Base-by-base conservation (phyloP, 2,888 invertebrate genomes). In the Stegophylla sp. region DNA sequence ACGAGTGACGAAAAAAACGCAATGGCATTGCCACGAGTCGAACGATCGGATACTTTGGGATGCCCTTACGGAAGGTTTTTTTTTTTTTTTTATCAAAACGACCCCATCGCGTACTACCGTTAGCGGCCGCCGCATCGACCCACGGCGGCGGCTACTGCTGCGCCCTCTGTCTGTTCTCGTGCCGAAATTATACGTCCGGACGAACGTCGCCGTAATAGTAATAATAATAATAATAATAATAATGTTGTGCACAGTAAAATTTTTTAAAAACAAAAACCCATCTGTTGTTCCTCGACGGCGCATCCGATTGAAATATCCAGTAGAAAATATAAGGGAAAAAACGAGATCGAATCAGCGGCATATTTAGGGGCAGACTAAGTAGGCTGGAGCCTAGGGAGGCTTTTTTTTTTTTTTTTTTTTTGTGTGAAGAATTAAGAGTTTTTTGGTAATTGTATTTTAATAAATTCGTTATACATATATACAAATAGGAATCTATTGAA, bases 71-170 rank as follows among this genome's bases (percentile, higher is more conserved):
- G 59, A 43, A 15, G 34, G 15, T 28, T 61, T 34, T 61, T 74
- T 74, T 74, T 67, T 66, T 66, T 43, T 66, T 59, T 41, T 53
- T 43, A 56, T 67, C 67, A 59, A 56, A 77, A 77, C 77, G 77
- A 77, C 66, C 77, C 77, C 77, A 67, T 77, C 77, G 59, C n/a
- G n/a, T n/a, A n/a, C n/a, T n/a, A n/a, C 51, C 26, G 67, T 67
- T n/a, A n/a, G 77, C n/a, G 23, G 56, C 13, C 34, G 67, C n/a
- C 76, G 51, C 64, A 77, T 77, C 77, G 77, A 77, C 77, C 77
- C 53, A 43, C 64, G 1, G 56, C 64, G 1, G 3, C n/a, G 20
- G 20, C 76, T 66, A 77, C 77, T 28, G 45, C 28, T 13, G 66
- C 77, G 77, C 77, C 41, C 77, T 77, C 77, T 76, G 63, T 64